Evolutionary conservation across 2,113 vertebrate species (phyloP).

Genomic region (Dendropsophus ebraccatus): DNA sequence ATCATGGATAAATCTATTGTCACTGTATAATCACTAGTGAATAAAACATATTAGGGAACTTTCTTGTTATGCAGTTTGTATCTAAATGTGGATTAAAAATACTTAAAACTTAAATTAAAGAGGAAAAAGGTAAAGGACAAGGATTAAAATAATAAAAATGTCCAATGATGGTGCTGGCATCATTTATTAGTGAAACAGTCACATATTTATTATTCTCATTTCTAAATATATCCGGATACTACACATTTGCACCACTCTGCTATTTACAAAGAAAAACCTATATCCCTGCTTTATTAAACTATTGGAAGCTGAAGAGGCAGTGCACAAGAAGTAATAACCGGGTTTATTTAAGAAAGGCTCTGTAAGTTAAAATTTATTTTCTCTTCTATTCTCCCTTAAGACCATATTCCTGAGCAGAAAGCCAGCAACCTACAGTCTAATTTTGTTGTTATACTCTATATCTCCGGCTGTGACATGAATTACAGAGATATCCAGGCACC

Average conservation of each 20-base stretch:
- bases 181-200: too few relatives aligned
- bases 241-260: background rate
- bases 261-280: background rate
- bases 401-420: background rate
- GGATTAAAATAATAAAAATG: too few relatives aligned
- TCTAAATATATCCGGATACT: background rate
- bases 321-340: background rate
- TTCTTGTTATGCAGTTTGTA: too few relatives aligned
- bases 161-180: too few relatives aligned
- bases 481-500: background rate
- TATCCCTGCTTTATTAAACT: background rate
- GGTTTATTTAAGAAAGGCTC: slow-evolving; percentile 1
- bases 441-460: slow-evolving; percentile 28
- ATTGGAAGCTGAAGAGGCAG: background rate
- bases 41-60: too few relatives aligned
- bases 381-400: background rate
- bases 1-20: too few relatives aligned
- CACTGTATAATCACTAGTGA: too few relatives aligned
- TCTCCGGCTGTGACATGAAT: slow-evolving; percentile 15
- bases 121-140: too few relatives aligned
- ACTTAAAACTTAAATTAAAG: too few relatives aligned
- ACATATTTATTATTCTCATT: too few relatives aligned
- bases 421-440: background rate
- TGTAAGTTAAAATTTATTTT: background rate
- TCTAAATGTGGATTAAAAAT: too few relatives aligned